phyloP scores from a whole-genome alignment of 2,113 vertebrate genomes.

The Aleadryas rufinucha region DNA sequence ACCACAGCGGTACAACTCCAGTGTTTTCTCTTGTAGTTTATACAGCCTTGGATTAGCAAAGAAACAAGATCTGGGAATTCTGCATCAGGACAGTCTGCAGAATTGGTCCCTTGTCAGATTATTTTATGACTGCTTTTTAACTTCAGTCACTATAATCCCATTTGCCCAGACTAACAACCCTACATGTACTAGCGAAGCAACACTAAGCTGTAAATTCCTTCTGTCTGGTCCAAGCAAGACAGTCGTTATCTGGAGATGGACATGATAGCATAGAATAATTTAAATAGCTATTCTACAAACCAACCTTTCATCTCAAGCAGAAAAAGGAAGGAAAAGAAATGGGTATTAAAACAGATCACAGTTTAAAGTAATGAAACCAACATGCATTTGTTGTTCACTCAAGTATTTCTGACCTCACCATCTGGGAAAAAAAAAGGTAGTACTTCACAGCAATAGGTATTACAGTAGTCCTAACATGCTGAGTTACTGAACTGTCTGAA shows the following conservation, averaged over 20 bases:
- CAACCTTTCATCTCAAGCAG: neutral
- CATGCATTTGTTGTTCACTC: conserved; percentile 8
- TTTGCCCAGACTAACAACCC: neutral
- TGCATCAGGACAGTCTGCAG: neutral
- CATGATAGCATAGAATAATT: neutral
- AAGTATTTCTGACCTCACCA: conserved; percentile 39
- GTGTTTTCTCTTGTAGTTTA: neutral
- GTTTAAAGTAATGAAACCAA: conserved; percentile 56
- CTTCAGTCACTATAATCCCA: conserved; percentile 28
- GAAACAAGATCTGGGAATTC: neutral
- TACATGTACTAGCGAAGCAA: neutral
- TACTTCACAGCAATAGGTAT: conserved; percentile 30
- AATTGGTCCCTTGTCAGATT: neutral
- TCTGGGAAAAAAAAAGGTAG: neutral
- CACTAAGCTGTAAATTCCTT: conserved; percentile 6
- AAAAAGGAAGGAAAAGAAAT: neutral
- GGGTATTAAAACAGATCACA: neutral
- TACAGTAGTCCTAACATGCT: conserved; percentile 31
- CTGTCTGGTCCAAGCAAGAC: neutral
- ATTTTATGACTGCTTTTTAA: conserved; percentile 19
- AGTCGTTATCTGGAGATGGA: neutral
- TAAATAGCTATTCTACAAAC: conserved; percentile 22
- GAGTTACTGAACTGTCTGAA: conserved; percentile 55
- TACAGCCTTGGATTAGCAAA: neutral
- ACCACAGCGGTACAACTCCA: neutral